These are phyloP conservation scores for Mythimna albipuncta DNA, from an alignment of 2,888 invertebrate species.

Conservation along the genomic window DNA sequence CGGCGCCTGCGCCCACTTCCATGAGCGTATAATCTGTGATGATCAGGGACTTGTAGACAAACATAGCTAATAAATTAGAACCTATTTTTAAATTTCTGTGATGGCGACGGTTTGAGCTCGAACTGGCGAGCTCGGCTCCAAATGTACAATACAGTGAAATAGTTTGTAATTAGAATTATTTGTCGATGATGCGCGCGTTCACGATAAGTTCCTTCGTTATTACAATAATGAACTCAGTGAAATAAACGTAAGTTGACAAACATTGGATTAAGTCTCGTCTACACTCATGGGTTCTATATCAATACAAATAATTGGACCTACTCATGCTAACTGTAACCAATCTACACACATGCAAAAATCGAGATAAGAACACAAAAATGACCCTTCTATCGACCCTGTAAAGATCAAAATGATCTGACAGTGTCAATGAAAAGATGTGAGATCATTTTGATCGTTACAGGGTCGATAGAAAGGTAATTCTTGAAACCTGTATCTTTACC, in stretches of 20 bases:
- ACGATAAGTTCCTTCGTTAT: slow-evolving; percentile 6
- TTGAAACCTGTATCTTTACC: no score
- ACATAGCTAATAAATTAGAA: slow-evolving; percentile 18
- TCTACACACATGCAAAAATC: no score
- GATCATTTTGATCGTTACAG: no score
- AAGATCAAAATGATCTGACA: no score
- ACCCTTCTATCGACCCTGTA: no score
- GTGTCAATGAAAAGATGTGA: no score
- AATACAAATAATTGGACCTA: no score
- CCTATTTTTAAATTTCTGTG: slow-evolving; percentile 33
- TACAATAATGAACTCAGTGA: slow-evolving; percentile 12
- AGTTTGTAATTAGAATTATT: slow-evolving; percentile 6
- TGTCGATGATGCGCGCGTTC: slow-evolving; percentile 10
- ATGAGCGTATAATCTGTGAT: slow-evolving; percentile 43
- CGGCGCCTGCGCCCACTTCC: slow-evolving; percentile 19
- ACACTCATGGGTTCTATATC: background rate
- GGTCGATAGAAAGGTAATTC: no score
- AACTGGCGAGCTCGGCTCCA: background rate
- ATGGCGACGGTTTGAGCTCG: slow-evolving; percentile 5
- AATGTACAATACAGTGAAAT: slow-evolving; percentile 1
- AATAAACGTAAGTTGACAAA: slow-evolving; percentile 18
- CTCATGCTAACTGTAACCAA: no score
- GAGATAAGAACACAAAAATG: no score
- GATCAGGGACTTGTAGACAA: slow-evolving; percentile 33
- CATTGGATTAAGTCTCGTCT: background rate